These are phyloP conservation scores for Promerops cafer DNA, from an alignment of 2,113 vertebrate genomes.

Conservation along the genomic window DNA sequence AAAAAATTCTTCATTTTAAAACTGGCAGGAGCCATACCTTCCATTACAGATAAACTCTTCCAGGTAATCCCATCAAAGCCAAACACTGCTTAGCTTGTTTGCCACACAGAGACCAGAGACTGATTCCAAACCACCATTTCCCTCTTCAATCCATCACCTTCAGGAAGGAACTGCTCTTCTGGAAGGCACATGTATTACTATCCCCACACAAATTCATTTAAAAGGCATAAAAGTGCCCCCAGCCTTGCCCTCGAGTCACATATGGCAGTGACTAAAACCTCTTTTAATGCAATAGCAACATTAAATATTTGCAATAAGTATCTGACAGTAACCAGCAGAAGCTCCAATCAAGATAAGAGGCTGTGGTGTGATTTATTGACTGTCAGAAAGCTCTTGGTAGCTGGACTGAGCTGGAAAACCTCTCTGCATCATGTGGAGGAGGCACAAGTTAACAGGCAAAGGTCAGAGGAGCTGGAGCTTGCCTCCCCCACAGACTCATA, in stretches of 20 bases:
- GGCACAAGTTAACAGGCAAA: background rate
- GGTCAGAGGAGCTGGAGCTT: background rate
- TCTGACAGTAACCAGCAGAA: background rate
- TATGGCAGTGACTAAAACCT: background rate
- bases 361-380: background rate
- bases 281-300: background rate
- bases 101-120: background rate
- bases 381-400: background rate
- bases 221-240: background rate
- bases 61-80: slow-evolving; percentile 12
- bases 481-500: background rate
- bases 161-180: background rate
- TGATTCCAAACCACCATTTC: background rate
- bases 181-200: background rate
- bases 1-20: background rate
- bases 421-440: background rate
- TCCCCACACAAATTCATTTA: background rate
- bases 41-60: background rate
- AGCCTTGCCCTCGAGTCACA: background rate
- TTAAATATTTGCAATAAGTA: background rate
- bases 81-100: background rate
- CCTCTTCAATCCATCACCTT: background rate
- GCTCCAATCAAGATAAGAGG: background rate
- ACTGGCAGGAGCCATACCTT: background rate
- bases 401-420: background rate